Evolutionary conservation across 2,113 vertebrate species (phyloP), one percentile per base, ranked within the genome.

Genomic region (Pomatostomus ruficeps): DNA sequence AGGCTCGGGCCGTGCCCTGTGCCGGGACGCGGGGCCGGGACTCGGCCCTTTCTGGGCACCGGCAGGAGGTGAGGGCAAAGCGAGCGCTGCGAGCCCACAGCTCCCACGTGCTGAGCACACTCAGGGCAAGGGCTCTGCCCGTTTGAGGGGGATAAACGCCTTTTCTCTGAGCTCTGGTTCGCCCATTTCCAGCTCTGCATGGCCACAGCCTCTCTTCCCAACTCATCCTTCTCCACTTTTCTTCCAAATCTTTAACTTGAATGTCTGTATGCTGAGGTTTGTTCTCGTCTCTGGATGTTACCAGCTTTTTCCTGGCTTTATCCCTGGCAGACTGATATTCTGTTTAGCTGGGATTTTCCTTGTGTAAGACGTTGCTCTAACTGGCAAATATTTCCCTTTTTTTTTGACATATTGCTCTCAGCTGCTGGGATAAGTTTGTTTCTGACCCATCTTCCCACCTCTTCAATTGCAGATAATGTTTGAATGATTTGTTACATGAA

Each of bases 41-140:
- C 51, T 26, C 17, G 12, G 3, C 65, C 77, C 51, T n/a, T n/a
- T n/a, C n/a, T n/a, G n/a, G 42, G 6, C 33, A 11, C 18, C 4
- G 26, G 38, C 28, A 3, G 74, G 71, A 57, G n/a, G 1, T 4
- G 25, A 40, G 40, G 25, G 75, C 62, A 11, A 10, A 79, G 36
- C 5, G 4, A 57, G 52, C 9, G 0, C 31, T 8, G 19, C 0
- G 45, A 55, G 61, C 52, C 55, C 26, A 1, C 3, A 49, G 68
- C 33, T 70, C 15, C 28, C 20, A 1, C 4, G 0, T 5, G 5
- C 49, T 8, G 52, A 33, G 62, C 10, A 1, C 24, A 1, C 22
- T 3, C 10, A 6, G 58, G 29, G n/a, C n/a, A n/a, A n/a, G n/a
- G n/a, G n/a, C n/a, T n/a, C n/a, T n/a, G n/a, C n/a, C n/a, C n/a